Evolutionary conservation across 2,797 vertebrate species (phyloP), one percentile per base, ranked within the genome.

Genomic region (Sebastes oblongus): DNA sequence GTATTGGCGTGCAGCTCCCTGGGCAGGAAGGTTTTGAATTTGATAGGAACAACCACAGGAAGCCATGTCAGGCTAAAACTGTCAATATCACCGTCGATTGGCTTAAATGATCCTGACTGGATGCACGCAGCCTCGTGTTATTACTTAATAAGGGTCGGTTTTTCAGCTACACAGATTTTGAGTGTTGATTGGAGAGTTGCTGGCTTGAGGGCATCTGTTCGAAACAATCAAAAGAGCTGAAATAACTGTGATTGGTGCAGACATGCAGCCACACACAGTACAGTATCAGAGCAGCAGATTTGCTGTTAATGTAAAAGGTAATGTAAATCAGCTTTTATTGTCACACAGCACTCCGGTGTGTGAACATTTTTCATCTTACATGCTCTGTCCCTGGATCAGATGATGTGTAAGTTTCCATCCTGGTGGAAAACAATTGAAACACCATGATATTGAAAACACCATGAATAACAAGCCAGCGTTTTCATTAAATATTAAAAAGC

Each of bases 401-500:
- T 27, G 11, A 69, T 24, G 18, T 25, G 10, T 18, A 8, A 12
- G 6, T 6, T 56, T 59, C 14, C 27, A 5, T 54, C 20, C 24
- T 34, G 27, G 46, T 52, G 0, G 46, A 52, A 0, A 52, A n/a
- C 20, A 58, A 61, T 8, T 16, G 16, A 56, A 70, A 56, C 18
- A 36, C 4, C 27, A 39, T 24, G 5, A 46, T 34, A 61, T 8
- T 16, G 16, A 56, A 67, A 70, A 56, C 20, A 36, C 4, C 27
- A 39, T 24, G 5, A 46, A 58, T 46, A 79, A 58, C 22, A 56
- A 71, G 25, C 29, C 14, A 8, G 46, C 36, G 64, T 81, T 82
- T 72, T 18, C 34, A 81, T 67, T 25, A 72, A 83, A 80, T 77
- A 80, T 88, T 74, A 6, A 71, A 52, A 72, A 67, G 73, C 73